phyloP scores from a whole-genome alignment of 1,140 invertebrate genomes.

The Drosophila eugracilis region DNA sequence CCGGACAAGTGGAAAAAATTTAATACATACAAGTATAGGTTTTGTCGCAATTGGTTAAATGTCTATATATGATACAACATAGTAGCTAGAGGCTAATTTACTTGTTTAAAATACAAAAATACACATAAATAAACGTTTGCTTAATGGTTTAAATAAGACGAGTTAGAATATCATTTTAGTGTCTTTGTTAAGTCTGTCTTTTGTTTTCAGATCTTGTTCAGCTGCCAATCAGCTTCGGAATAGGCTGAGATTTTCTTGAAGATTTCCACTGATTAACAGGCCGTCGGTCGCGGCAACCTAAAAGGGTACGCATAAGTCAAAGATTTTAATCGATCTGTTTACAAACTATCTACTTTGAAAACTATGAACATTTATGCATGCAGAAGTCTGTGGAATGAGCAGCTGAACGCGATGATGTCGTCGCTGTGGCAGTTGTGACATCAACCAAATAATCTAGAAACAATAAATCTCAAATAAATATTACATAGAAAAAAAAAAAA shows the following conservation, averaged over 20 bases:
- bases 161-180: constrained; percentile 65
- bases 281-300: constrained; percentile 64
- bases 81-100: constrained; percentile 48
- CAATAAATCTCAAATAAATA: constrained; percentile 47
- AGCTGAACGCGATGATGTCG: constrained; percentile 38
- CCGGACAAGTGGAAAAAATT: constrained; percentile 13
- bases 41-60: constrained; percentile 37
- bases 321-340: constrained; percentile 2
- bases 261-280: constrained; percentile 54
- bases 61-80: constrained; percentile 58
- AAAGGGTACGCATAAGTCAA: constrained; percentile 44
- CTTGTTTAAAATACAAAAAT: constrained; percentile 69
- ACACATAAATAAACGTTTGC: constrained; percentile 67
- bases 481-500: constrained; percentile 15
- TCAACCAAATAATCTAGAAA: constrained; percentile 81
- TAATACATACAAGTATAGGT: neutral
- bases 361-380: constrained; percentile 46
- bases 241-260: constrained; percentile 3
- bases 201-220: constrained; percentile 18
- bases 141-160: constrained; percentile 44
- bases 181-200: constrained; percentile 49
- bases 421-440: constrained; percentile 25
- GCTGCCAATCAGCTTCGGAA: neutral
- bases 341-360: constrained; percentile 19
- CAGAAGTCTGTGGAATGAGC: constrained; percentile 47